A percentile compares a stretch with the other conserved stretches of the same genome.
Conservation (phyloP, 1,140 invertebrate genomes). For the Grapholita molesta region DNA sequence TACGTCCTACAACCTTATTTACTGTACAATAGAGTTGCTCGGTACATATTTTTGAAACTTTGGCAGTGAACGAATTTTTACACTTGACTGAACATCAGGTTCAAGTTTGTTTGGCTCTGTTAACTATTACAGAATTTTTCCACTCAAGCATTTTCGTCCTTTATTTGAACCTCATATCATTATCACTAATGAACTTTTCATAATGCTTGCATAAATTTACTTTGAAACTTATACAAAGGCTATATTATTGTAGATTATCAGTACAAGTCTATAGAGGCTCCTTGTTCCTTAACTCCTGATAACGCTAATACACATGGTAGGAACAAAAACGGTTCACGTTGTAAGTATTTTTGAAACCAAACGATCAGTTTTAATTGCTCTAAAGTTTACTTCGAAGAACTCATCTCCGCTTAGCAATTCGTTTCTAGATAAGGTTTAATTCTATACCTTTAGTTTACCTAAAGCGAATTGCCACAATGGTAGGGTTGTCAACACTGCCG, state of each 20-base stretch:
- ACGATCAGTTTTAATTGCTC: too few species aligned
- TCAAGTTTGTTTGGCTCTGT: too few species aligned
- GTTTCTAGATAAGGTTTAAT: slow-evolving; percentile 30
- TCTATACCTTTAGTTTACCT: slow-evolving; percentile 28
- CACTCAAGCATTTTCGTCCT: background rate
- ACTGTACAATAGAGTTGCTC: too few species aligned
- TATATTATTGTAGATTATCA: background rate
- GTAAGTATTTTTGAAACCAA: too few species aligned
- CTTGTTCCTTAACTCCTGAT: background rate
- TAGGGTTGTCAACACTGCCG: too few species aligned
- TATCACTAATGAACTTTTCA: background rate
- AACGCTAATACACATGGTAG: background rate
- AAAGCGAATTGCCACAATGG: slow-evolving; percentile 27
- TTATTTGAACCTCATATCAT: background rate
- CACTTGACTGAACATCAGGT: too few species aligned
- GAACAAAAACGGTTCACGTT: too few species aligned
- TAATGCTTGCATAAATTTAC: background rate
- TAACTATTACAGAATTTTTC: too few species aligned
- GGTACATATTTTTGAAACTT: too few species aligned
- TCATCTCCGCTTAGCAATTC: background rate
- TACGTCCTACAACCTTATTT: too few species aligned
- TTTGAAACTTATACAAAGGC: background rate
- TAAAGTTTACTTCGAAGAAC: too few species aligned
- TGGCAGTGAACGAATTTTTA: too few species aligned
- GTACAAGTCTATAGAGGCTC: background rate